Conservation (phyloP, 1,140 invertebrate genomes). For the Bombus confusus region DNA sequence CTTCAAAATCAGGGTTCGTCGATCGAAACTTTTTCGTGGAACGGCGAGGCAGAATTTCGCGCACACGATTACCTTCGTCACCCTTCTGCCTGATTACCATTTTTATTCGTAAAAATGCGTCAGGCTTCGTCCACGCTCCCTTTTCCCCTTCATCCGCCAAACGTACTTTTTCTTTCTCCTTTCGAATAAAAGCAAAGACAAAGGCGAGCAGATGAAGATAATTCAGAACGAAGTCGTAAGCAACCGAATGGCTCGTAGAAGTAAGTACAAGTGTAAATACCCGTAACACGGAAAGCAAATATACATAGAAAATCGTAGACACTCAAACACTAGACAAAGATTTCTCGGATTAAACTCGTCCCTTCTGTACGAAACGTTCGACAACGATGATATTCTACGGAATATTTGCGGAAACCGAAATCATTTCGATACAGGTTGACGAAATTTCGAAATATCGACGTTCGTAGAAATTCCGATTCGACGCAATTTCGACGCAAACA, state of each 20-base stretch:
- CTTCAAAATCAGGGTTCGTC: constrained; percentile 5
- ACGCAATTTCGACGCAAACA: neutral
- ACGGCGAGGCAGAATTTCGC: neutral
- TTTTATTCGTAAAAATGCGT: constrained; percentile 5
- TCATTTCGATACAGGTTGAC: neutral
- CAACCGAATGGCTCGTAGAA: neutral
- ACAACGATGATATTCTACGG: neutral
- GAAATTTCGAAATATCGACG: neutral
- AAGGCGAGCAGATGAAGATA: neutral
- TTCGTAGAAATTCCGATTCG: neutral
- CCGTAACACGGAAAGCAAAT: neutral
- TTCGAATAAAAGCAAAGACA: neutral
- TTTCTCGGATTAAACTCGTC: neutral
- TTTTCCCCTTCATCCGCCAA: neutral
- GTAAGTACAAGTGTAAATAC: neutral
- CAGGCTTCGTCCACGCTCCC: too few species aligned
- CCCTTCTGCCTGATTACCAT: constrained; percentile 24
- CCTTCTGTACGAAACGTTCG: neutral
- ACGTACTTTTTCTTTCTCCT: too few species aligned
- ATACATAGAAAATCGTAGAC: neutral
- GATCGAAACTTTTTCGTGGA: constrained; percentile 30
- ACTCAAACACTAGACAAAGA: neutral
- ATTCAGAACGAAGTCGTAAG: neutral
- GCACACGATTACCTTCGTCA: constrained; percentile 37
- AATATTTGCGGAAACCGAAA: too few species aligned